Evolutionary conservation across 2,888 invertebrate genomes (phyloP).

Genomic region (Priapulus caudatus): DNA sequence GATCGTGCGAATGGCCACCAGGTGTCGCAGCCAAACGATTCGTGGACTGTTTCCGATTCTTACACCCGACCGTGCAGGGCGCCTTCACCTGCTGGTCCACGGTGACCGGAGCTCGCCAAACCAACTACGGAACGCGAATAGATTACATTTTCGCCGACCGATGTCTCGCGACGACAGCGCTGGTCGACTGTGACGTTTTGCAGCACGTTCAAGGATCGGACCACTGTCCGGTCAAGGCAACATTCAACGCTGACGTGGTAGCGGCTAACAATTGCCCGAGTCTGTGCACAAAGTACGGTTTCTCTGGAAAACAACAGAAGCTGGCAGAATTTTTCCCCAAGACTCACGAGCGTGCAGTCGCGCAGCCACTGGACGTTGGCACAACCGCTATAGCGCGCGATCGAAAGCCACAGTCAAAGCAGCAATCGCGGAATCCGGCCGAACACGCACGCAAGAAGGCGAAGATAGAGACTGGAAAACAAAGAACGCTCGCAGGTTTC

Average conservation of each 20-base stretch:
- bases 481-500: conserved; percentile 8
- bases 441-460: neutral
- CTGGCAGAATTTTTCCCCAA: conserved; percentile 25
- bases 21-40: conserved; percentile 29
- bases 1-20: neutral
- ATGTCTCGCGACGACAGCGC: conserved; percentile 23
- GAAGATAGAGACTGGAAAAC: conserved; percentile 10
- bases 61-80: conserved; percentile 37
- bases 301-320: conserved; percentile 37
- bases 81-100: conserved; percentile 45
- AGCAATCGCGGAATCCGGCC: conserved; percentile 27
- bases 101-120: conserved; percentile 37
- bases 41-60: conserved; percentile 40
- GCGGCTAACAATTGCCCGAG: conserved; percentile 33
- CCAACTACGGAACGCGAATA: conserved; percentile 43
- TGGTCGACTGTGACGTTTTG: conserved; percentile 30
- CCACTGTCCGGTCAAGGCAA: conserved; percentile 42
- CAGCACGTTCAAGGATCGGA: conserved; percentile 40
- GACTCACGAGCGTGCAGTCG: neutral
- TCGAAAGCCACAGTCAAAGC: conserved; percentile 21
- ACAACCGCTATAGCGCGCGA: neutral
- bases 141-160: conserved; percentile 42
- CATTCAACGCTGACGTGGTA: conserved; percentile 26
- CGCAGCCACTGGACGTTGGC: too few species aligned
- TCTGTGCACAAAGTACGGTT: conserved; percentile 40